These are phyloP conservation scores for Drosophila fulvimacula DNA, from an alignment of 2,888 invertebrate species.

Conservation along the genomic window DNA sequence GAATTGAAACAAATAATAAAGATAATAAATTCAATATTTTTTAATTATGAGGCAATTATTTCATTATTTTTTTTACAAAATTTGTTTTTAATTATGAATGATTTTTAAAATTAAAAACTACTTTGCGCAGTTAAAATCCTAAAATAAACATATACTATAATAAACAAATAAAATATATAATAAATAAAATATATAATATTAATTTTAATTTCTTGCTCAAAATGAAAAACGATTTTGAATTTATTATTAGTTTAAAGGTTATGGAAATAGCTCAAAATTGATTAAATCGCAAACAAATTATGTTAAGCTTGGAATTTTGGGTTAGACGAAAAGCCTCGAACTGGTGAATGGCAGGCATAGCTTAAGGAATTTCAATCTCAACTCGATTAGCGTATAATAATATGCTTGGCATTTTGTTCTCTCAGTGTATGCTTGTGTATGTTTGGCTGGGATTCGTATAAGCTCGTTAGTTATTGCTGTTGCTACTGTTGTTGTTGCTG, in stretches of 20 bases:
- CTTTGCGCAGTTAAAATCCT: too few species aligned
- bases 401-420: neutral
- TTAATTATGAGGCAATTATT: too few species aligned
- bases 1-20: too few species aligned
- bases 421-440: conserved; percentile 12
- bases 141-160: too few species aligned
- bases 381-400: neutral
- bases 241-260: neutral
- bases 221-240: too few species aligned
- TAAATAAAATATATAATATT: too few species aligned
- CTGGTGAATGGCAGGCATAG: neutral
- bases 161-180: too few species aligned
- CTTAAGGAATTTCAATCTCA: conserved; percentile 1
- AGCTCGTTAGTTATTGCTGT: conserved; percentile 72
- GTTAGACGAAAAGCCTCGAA: neutral
- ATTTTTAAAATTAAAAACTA: too few species aligned
- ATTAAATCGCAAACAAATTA: neutral
- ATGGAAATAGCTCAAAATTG: neutral
- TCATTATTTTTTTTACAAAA: too few species aligned
- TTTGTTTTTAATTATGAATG: too few species aligned
- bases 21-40: too few species aligned
- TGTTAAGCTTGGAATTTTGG: neutral
- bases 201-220: too few species aligned
- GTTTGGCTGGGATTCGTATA: conserved; percentile 47
- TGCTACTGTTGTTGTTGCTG: conserved; percentile 19